Evolutionary conservation across 2,888 invertebrate genomes (phyloP), one percentile per base, ranked within the genome.

Genomic region (Leptogaster cylindrica): DNA sequence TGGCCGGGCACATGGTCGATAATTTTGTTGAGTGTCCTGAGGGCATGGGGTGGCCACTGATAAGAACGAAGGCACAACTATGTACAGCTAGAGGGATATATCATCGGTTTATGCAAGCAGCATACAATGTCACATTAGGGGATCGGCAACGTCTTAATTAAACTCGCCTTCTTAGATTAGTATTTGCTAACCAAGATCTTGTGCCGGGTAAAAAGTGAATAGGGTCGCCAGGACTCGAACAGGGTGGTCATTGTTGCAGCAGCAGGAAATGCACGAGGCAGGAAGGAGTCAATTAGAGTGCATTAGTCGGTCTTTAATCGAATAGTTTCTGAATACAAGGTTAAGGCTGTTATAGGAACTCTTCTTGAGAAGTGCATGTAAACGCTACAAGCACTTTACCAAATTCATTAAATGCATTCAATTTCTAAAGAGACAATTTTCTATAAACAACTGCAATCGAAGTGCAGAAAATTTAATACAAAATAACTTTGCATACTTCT

Each of bases 21-120:
- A 64, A 64, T 64, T 64, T 64, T 36, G 64, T 64, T 64, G 64
- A 64, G 64, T 64, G 41, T 64, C 64, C 64, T 64, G 27, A 64
- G 48, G 64, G 64, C 64, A 64, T 48, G 48, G 48, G 48, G 48
- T 46, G 48, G 33, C 46, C 33, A 64, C 64, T 64, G 64, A 64
- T 64, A 64, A 64, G 31, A 48, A 20, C 48, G 64, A 64, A 48
- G 48, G 20, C 64, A 61, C 61, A 44, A 46, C 44, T 46, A 64
- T 64, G 44, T 61, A 61, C 61, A 61, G 28, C 25, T 20, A 61
- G 16, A 10, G 31, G 44, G 27, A 61, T 28, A 61, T 27, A 44
- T 44, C 44, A 44, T 44, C 61, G 28, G 41, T 61, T 61, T 61
- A 61, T 61, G 61, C 61, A 61, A 41, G 61, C 23, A 41, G 31